Percentiles rank a stretch among this genome's conserved stretches.
Conservation (phyloP, 2,797 vertebrate genomes). For the Pseudochirops cupreus region DNA sequence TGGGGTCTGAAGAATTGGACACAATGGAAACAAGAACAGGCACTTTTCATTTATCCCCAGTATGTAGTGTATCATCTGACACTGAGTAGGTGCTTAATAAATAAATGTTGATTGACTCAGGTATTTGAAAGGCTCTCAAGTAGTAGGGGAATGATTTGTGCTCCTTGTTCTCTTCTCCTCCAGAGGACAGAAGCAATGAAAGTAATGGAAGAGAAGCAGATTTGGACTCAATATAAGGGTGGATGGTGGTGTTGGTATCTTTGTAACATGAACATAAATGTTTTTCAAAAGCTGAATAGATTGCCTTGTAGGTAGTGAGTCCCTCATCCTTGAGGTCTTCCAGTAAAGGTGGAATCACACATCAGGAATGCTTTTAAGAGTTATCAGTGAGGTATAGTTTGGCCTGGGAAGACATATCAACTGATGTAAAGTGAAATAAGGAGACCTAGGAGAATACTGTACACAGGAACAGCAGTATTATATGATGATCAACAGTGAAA, state of each 20-base stretch:
- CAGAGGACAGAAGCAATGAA: neutral
- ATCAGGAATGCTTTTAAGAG: neutral
- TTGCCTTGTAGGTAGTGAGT: neutral
- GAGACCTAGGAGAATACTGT: neutral
- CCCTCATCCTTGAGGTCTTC: neutral
- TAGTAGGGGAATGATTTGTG: neutral
- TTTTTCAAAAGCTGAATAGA: neutral
- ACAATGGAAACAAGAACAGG: neutral
- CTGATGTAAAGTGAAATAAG: neutral
- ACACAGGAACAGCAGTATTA: neutral
- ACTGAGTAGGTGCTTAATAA: neutral
- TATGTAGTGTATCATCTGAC: neutral
- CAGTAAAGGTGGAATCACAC: neutral
- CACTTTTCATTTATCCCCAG: neutral
- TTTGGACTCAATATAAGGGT: neutral
- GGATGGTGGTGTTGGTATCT: neutral
- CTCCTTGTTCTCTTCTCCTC: neutral
- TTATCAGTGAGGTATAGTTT: neutral
- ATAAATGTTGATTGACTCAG: neutral
- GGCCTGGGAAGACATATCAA: neutral
- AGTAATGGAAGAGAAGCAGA: neutral
- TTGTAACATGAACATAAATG: neutral
- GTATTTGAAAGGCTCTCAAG: neutral
- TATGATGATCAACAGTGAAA: neutral
- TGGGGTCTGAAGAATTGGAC: neutral